A percentile compares a stretch with the other conserved stretches of the same genome.
Conservation (phyloP, 2,888 invertebrate species). For the Cantharis lateralis region DNA sequence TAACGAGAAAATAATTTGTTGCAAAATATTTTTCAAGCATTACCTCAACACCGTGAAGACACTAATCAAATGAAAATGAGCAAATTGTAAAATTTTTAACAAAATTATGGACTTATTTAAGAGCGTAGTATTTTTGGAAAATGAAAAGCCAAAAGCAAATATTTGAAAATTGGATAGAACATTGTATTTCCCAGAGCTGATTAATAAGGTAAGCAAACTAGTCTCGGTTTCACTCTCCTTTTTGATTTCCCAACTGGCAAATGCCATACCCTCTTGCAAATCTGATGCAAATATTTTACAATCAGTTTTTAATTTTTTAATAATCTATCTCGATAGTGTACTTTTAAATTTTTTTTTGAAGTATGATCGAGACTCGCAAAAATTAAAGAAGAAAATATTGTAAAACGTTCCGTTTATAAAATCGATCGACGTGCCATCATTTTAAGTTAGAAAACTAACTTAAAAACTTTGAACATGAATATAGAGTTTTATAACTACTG, state of each 20-base stretch:
- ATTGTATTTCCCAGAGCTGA: constrained; percentile 18
- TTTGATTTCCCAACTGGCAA: constrained; percentile 27
- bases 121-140: neutral
- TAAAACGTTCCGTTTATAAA: neutral
- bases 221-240: constrained; percentile 10
- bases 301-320: neutral
- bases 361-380: neutral
- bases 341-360: neutral
- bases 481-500: neutral
- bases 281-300: constrained; percentile 9
- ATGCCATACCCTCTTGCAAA: constrained; percentile 17
- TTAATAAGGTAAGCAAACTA: constrained; percentile 25
- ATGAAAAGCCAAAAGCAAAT: constrained; percentile 15
- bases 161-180: constrained; percentile 19
- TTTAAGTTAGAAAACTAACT: neutral
- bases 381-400: neutral
- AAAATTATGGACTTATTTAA: neutral
- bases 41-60: neutral
- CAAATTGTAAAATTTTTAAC: neutral
- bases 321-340: neutral
- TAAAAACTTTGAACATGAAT: neutral
- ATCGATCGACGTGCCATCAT: neutral
- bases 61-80: neutral
- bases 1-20: constrained; percentile 33
- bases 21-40: constrained; percentile 17